Evolutionary conservation across 2,113 vertebrate genomes (phyloP), one percentile per base, ranked within the genome.

Genomic region (Oryzias curvinotus): DNA sequence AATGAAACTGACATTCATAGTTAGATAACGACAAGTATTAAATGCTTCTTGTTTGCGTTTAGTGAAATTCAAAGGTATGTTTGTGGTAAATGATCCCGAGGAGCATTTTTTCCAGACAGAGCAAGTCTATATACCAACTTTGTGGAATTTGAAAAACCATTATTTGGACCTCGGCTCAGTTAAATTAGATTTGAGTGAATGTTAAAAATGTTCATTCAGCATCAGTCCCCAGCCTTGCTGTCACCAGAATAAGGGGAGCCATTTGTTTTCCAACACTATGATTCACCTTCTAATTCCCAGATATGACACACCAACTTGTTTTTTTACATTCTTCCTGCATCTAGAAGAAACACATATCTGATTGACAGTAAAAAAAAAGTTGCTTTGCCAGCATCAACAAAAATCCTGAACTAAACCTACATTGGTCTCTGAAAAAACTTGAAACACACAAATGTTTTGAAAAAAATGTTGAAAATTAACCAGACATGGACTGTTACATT

Each of bases 221-320:
- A 44, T 68, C 55, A 0, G 30, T 73, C 44, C 68, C 50, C 50
- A 70, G 62, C 30, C 17, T 15, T 59, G 77, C 68, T 62, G 73
- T 71, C 84, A 68, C 66, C 59, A 52, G 51, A 52, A 23, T 67
- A 42, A 59, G 78, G 70, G 51, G 64, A 52, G 19, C 21, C 43
- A 30, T 49, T 81, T 83, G 73, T 85, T 81, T 63, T 68, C 45
- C 60, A 36, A 53, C 26, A 52, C 71, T 51, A 56, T 75, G 55
- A 84, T 64, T 80, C 19, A 73, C 36, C 10, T 14, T 64, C 49
- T 58, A 70, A 61, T 66, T 70, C 72, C 71, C 75, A 73, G 77
- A 81, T 80, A 44, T 76, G 62, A 75, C 68, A 65, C 57, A 78
- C 66, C 73, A 77, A 75, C 71, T 70, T 83, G 69, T 81, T 88